Conservation (phyloP, 2,888 invertebrate genomes). For the Thecophora atra region DNA sequence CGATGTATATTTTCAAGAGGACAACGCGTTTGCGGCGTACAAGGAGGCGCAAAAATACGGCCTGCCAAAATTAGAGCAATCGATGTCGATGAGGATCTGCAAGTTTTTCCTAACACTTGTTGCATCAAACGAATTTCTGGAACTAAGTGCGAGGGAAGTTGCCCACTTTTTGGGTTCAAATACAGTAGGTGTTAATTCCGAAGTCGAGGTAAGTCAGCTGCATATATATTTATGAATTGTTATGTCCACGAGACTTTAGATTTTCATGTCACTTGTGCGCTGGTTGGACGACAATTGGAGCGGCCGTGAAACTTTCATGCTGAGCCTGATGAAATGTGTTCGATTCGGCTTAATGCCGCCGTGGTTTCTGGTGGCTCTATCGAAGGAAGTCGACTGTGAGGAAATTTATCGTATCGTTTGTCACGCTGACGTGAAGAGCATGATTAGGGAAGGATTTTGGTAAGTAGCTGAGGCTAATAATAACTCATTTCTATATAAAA, state of each 20-base stretch:
- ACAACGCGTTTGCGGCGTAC: conserved; percentile 77
- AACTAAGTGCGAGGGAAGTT: conserved; percentile 73
- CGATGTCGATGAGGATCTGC: conserved; percentile 73
- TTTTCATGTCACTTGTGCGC: conserved; percentile 81
- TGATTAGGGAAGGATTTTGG: conserved; percentile 84
- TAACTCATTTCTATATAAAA: too few relatives aligned
- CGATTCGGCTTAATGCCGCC: conserved; percentile 76
- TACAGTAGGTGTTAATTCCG: conserved; percentile 79
- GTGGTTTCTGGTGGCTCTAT: neutral
- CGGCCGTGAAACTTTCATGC: conserved; percentile 68
- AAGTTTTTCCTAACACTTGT: conserved; percentile 81
- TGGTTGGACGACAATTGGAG: conserved; percentile 81
- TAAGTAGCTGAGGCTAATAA: conserved; percentile 64
- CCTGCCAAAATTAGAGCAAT: conserved; percentile 53
- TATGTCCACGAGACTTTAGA: conserved; percentile 63
- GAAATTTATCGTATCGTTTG: conserved; percentile 74
- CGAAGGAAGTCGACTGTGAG: neutral
- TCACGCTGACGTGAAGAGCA: conserved; percentile 75
- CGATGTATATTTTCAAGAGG: conserved; percentile 76
- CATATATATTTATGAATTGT: too few relatives aligned
- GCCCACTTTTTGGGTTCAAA: conserved; percentile 76
- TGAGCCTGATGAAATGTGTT: conserved; percentile 75
- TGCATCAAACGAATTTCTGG: conserved; percentile 78
- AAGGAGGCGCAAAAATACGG: conserved; percentile 70
- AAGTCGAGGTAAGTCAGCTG: conserved; percentile 58